Conservation (phyloP, 2,888 invertebrate genomes). For the Dryadula phaetusa region DNA sequence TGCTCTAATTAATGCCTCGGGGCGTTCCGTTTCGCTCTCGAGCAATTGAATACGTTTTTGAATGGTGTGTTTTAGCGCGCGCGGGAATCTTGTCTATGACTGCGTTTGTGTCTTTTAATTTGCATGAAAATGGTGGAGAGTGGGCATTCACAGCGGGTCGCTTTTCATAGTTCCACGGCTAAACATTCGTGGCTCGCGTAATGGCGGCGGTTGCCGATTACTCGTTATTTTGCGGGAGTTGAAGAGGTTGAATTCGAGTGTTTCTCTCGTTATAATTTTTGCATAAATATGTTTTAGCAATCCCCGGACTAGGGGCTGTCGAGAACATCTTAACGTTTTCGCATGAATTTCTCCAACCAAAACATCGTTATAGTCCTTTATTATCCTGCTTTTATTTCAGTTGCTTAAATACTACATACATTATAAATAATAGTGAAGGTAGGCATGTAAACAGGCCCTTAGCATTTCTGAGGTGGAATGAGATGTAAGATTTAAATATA, state of each 20-base stretch:
- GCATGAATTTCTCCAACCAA: conserved; percentile 69
- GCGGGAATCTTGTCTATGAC: conserved; percentile 71
- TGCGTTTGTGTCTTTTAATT: conserved; percentile 81
- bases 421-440: not conserved
- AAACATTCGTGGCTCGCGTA: conserved; percentile 60
- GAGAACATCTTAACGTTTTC: conserved; percentile 69
- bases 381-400: conserved; percentile 38
- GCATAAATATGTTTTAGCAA: conserved; percentile 79
- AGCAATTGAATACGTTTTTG: conserved; percentile 77
- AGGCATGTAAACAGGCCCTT: conserved; percentile 3
- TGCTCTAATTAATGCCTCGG: conserved; percentile 84
- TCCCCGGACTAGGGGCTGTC: conserved; percentile 54
- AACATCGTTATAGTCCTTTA: conserved; percentile 56
- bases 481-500: not conserved
- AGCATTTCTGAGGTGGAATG: not conserved
- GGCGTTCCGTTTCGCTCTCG: conserved; percentile 78
- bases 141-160: conserved; percentile 65
- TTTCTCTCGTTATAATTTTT: conserved; percentile 75
- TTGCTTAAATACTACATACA: conserved; percentile 30
- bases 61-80: conserved; percentile 79
- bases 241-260: conserved; percentile 57
- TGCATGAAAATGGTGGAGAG: conserved; percentile 80
- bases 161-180: conserved; percentile 65
- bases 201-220: conserved; percentile 65
- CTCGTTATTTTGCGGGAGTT: conserved; percentile 64